A percentile compares a stretch with the other conserved stretches of the same genome.
phyloP scores from a whole-genome alignment of 2,888 invertebrate species.

The Holacanthella duospinosa region DNA sequence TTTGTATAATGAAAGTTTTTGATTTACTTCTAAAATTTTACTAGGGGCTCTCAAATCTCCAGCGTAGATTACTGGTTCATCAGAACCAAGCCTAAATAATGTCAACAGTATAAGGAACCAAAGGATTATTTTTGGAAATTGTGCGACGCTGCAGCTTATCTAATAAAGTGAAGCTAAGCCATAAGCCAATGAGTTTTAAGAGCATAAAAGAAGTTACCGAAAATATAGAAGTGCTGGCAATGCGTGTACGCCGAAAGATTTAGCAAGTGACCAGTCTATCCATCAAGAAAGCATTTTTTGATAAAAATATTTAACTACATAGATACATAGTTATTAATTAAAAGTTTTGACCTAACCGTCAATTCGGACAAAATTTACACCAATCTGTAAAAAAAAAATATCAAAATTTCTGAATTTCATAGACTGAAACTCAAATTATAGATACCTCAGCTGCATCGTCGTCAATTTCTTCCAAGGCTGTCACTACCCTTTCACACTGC shows the following conservation, averaged over 20 bases:
- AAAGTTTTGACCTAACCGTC: conserved; percentile 45
- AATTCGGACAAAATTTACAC: conserved; percentile 63
- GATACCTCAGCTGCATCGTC: conserved; percentile 65
- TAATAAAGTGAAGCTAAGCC: no score
- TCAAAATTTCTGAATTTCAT: background rate
- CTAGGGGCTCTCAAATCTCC: conserved; percentile 41
- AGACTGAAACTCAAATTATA: background rate
- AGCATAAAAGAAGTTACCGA: conserved; percentile 47
- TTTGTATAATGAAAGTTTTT: background rate
- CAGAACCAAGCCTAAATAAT: conserved; percentile 27
- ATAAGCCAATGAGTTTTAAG: background rate
- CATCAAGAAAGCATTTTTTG: no score
- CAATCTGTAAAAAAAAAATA: conserved; percentile 7
- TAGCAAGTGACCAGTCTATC: conserved; percentile 61
- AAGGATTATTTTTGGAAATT: background rate
- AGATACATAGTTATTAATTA: no score
- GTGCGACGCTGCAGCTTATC: no score
- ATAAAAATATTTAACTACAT: no score
- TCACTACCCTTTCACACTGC: conserved; percentile 76
- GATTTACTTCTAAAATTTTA: conserved; percentile 51
- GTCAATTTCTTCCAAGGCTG: conserved; percentile 83
- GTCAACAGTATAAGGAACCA: no score
- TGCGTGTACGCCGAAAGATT: conserved; percentile 78
- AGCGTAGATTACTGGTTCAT: conserved; percentile 37
- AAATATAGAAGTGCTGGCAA: conserved; percentile 83